phyloP scores from a whole-genome alignment of 2,888 invertebrate genomes.

The Pedicia rivosa region DNA sequence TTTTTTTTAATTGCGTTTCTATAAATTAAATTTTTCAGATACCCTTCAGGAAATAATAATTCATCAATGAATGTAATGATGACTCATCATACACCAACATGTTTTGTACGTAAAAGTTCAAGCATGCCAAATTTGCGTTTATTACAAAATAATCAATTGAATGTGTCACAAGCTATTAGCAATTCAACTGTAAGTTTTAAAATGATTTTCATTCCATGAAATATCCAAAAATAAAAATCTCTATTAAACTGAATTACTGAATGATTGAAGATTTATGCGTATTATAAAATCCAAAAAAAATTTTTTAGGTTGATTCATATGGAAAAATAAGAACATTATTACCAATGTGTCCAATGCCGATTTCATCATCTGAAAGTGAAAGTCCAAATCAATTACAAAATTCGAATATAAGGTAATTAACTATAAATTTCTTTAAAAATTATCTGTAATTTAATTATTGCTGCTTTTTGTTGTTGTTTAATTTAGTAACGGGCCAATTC shows the following conservation, averaged over 20 bases:
- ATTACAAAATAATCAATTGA: conserved; percentile 15
- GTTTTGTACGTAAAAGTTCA: conserved; percentile 51
- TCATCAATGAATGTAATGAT: conserved; percentile 35
- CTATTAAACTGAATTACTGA: too few species aligned
- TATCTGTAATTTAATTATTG: too few species aligned
- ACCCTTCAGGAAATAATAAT: conserved; percentile 64
- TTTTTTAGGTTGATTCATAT: conserved; percentile 21
- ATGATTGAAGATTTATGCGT: too few species aligned
- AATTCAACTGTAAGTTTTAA: conserved; percentile 59
- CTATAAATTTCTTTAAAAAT: too few species aligned
- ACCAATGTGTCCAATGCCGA: conserved; percentile 33
- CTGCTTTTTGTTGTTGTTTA: too few species aligned
- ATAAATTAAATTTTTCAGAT: too few species aligned
- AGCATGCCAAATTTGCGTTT: conserved; percentile 55
- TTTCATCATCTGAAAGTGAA: conserved; percentile 15
- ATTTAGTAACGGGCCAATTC: conserved; percentile 22
- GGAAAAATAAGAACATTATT: conserved; percentile 24
- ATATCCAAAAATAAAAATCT: neutral
- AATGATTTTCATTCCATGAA: too few species aligned
- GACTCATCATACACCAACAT: conserved; percentile 36
- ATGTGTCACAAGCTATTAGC: conserved; percentile 40
- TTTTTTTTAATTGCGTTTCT: conserved; percentile 2
- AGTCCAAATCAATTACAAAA: conserved; percentile 4
- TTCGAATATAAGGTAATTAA: conserved; percentile 7
- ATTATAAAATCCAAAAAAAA: conserved; percentile 1